Base-by-base conservation (phyloP, 2,888 invertebrate species). In the Leptura quadrifasciata region DNA sequence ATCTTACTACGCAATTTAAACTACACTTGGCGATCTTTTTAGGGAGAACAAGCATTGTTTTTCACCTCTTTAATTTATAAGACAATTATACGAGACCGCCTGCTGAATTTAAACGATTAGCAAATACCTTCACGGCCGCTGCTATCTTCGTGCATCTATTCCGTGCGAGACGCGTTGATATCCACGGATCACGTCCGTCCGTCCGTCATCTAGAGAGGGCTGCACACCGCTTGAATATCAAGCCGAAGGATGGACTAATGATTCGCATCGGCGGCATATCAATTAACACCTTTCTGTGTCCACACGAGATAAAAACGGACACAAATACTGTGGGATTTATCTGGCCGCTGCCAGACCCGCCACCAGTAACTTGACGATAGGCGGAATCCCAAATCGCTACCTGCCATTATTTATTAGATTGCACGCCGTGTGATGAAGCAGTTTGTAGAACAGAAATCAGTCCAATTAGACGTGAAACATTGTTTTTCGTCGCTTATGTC, bases 81-180 rank as follows among this genome's bases (percentile, higher is more conserved):
- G 54, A 35, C 70, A 76, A 77, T 76, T 76, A 74, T 69, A 69
- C 63, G 47, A 75, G 10, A 61, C 39, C 70, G 72, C 64, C 63
- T 47, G 64, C 67, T 69, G 78, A 76, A 77, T 77, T 58, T 52
- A 75, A 80, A 76, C 79, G 77, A 82, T 80, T 76, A 80, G 75
- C 75, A 72, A 80, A 82, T 81, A 70, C 82, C 82, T 76, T 78
- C 82, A 82, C 82, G 82, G 76, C 24, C 61, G 18, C 39, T 39
- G 68, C 60, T 73, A 79, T 77, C 77, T 67, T 35, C 54, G 72
- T 55, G 75, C 68, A 79, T 79, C 77, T 79, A 72, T 77, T 75
- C 79, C 74, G 64, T 73, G 74, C 72, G 52, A 76, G 71, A 78
- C 67, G 74, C 67, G 35, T 65, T 54, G 69, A 74, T 75, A 68